These are phyloP conservation scores for Drosophila colorata DNA, from an alignment of 2,888 invertebrate species.

Conservation along the genomic window DNA sequence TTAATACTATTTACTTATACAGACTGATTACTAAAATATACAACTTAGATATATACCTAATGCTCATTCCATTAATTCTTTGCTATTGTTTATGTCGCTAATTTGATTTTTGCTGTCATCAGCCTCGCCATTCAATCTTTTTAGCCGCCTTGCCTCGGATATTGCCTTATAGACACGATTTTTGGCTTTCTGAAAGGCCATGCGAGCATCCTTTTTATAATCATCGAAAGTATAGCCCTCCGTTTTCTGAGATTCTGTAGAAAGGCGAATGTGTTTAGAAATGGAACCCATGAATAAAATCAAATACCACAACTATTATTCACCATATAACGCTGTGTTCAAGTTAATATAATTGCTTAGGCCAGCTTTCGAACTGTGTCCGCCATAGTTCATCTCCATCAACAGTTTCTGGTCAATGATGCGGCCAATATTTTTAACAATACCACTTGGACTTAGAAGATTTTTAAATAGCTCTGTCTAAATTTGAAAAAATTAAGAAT, in stretches of 20 bases:
- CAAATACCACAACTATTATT: background rate
- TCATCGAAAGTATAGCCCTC: constrained; percentile 50
- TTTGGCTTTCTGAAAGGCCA: constrained; percentile 44
- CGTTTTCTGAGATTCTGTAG: constrained; percentile 39
- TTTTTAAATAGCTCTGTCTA: constrained; percentile 42
- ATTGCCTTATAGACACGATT: constrained; percentile 49
- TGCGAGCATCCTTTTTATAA: constrained; percentile 40
- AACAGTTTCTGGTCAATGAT: constrained; percentile 39
- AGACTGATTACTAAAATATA: background rate
- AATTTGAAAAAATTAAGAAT: background rate
- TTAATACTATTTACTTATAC: background rate
- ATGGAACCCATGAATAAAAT: background rate
- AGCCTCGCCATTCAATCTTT: constrained; percentile 15
- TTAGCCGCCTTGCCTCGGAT: constrained; percentile 22
- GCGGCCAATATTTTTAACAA: constrained; percentile 46
- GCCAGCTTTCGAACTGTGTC: constrained; percentile 34
- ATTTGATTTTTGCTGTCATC: constrained; percentile 1
- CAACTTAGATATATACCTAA: background rate
- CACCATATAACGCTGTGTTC: constrained; percentile 51
- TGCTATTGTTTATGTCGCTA: background rate
- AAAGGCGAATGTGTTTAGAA: background rate
- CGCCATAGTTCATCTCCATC: constrained; percentile 51
- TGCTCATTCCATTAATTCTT: constrained; percentile 13
- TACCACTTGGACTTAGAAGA: constrained; percentile 39
- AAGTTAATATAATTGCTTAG: constrained; percentile 43